Evolutionary conservation across 2,888 invertebrate species (phyloP), one percentile per base, ranked within the genome.

Genomic region (Euspilapteryx auroguttella): DNA sequence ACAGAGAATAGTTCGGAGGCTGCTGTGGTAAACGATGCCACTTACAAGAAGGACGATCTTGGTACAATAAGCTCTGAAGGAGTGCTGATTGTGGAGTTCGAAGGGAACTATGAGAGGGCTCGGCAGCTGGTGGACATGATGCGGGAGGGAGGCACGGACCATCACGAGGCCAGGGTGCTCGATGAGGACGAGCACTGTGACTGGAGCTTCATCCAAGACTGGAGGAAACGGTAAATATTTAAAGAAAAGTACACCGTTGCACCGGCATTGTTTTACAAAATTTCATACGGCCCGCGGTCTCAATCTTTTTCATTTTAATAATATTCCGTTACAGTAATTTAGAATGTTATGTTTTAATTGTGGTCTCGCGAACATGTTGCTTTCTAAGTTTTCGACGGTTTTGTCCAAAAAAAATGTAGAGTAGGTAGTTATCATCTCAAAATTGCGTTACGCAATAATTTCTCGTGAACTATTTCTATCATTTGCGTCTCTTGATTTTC

Each of bases 201-300:
- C 51, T 86, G 86, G 86, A 85, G 86, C 48, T 86, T 85, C 51
- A 85, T 86, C 27, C 86, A 86, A 55, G 81, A 82, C 47, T 86
- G 86, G 86, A 76, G 86, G 47, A 79, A 82, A 61, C 79, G 84
- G 84, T 84, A 62, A 51, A 64, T 54, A 15, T 17, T 17, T 17
- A 6, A 5, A 6, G 5, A 17, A 6, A 8, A 17, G 8, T 8
- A 17, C 17, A 5, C 17, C 5, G 5, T 17, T 17, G 5, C 8
- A 8, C 17, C 5, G 17, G 17, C 8, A 17, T 17, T 17, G 17
- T 17, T 8, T 17, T 17, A 17, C 17, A 6, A n/a, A n/a, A n/a
- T n/a, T n/a, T n/a, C n/a, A n/a, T n/a, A n/a, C n/a, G n/a, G n/a
- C 8, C 8, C 8, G 17, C 17, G 8, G 17, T 17, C 8, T 8